These are phyloP conservation scores for Gallinago stenura DNA, from an alignment of 2,797 vertebrate genomes.

Conservation along the genomic window DNA sequence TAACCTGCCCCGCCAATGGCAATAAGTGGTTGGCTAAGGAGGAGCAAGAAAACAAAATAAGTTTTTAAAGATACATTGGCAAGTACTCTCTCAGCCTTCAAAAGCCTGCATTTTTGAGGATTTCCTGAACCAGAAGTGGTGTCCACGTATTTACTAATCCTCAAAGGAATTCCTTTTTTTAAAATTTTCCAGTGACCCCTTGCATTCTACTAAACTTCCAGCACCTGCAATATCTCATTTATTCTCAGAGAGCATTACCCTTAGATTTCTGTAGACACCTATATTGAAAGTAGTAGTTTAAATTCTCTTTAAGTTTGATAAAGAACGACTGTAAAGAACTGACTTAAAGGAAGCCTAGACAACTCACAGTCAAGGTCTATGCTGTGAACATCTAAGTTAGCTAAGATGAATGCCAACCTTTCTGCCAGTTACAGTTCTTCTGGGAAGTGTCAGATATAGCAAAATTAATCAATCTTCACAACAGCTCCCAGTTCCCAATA, in stretches of 20 bases:
- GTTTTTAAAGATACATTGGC: neutral
- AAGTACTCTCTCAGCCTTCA: neutral
- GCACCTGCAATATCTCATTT: neutral
- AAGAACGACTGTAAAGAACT: neutral
- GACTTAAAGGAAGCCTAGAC: neutral
- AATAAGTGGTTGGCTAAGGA: neutral
- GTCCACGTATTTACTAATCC: neutral
- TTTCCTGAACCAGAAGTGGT: neutral
- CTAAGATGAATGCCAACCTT: constrained; percentile 20
- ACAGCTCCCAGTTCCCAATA: neutral
- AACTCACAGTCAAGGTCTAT: neutral
- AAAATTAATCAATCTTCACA: constrained; percentile 42
- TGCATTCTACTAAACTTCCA: neutral
- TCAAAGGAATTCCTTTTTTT: neutral
- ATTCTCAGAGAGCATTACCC: neutral
- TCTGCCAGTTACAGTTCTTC: neutral
- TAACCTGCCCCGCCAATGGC: neutral
- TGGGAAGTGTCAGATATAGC: neutral
- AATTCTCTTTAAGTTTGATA: constrained; percentile 17
- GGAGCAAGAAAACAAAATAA: neutral
- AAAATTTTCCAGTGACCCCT: neutral
- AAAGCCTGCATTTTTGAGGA: neutral
- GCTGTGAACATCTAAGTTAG: constrained; percentile 10
- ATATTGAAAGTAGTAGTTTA: neutral
- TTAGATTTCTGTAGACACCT: neutral